These are phyloP conservation scores for Callipepla californica DNA, from an alignment of 2,113 vertebrate genomes.

Conservation along the genomic window DNA sequence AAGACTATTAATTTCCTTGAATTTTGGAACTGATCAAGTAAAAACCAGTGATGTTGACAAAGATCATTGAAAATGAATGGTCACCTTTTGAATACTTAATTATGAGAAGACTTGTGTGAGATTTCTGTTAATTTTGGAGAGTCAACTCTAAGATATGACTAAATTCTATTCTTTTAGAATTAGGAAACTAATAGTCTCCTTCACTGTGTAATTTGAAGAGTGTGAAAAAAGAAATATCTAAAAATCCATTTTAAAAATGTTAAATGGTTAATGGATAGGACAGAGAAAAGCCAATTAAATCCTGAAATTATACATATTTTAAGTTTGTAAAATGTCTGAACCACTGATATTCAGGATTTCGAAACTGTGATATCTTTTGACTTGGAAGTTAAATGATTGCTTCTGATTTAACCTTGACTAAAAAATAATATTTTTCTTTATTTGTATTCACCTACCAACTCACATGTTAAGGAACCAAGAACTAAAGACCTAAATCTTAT, in stretches of 20 bases:
- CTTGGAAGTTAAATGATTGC: background rate
- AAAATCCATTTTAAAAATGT: background rate
- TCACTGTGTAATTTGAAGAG: background rate
- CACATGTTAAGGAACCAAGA: background rate
- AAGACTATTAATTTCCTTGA: background rate
- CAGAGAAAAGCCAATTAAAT: background rate
- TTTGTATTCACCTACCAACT: background rate
- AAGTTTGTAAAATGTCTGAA: background rate
- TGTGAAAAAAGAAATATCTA: background rate
- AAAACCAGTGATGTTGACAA: background rate
- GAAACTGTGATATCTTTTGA: background rate
- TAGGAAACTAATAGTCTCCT: background rate
- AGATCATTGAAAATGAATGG: background rate
- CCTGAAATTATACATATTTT: background rate
- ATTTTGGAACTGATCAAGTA: background rate
- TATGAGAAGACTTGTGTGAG: background rate
- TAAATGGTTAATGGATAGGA: background rate
- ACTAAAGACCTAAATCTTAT: background rate
- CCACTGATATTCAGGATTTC: background rate
- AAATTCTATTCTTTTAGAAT: background rate
- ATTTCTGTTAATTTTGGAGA: background rate
- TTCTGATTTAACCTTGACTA: background rate
- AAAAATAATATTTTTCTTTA: background rate
- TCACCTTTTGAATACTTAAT: background rate
- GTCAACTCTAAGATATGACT: background rate